Conservation (phyloP, 2,113 vertebrate species). For the Gallinago media region DNA sequence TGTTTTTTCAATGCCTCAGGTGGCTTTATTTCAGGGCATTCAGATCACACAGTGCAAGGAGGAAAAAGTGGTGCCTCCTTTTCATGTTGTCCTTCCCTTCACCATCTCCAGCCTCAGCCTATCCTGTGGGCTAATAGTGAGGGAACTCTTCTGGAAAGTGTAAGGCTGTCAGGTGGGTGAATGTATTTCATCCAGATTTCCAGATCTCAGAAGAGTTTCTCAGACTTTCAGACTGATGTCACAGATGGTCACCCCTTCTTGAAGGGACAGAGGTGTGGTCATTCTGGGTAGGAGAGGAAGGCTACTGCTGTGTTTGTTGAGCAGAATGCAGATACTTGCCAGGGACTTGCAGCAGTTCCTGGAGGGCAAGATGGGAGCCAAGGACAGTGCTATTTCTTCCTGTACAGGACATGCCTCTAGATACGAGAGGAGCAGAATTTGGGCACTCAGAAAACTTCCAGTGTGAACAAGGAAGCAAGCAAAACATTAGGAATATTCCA, state of each 20-base stretch:
- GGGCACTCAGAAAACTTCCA: background rate
- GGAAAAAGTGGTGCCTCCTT: background rate
- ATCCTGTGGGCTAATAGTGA: background rate
- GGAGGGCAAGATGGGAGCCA: background rate
- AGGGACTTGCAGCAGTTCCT: background rate
- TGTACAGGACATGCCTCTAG: background rate
- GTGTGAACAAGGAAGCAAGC: background rate
- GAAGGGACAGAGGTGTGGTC: background rate
- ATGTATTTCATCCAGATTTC: background rate
- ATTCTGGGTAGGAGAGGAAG: background rate
- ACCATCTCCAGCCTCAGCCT: background rate
- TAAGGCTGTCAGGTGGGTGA: background rate
- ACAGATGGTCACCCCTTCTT: background rate
- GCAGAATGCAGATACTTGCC: background rate
- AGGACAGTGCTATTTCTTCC: background rate
- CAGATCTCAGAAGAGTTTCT: background rate
- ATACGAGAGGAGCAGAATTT: background rate
- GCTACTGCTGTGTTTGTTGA: background rate
- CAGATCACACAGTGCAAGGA: background rate
- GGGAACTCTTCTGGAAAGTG: background rate
- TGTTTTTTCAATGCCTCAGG: background rate
- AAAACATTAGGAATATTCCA: background rate
- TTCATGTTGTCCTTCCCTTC: background rate
- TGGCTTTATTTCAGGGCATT: background rate
- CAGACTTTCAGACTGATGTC: background rate